Evolutionary conservation across 1,140 invertebrate species (phyloP).

Genomic region (Brachionus plicatilis): DNA sequence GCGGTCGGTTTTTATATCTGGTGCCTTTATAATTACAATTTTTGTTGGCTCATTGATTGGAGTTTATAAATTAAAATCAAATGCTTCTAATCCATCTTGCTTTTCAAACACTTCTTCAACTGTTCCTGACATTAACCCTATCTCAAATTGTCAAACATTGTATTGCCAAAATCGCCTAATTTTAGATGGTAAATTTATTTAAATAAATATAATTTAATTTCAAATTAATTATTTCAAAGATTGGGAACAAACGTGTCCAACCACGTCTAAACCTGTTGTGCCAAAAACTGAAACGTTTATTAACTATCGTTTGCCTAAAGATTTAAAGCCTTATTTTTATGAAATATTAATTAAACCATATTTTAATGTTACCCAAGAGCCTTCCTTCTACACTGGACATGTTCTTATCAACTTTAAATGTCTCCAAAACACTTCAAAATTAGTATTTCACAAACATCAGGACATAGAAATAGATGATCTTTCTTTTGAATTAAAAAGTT

Average conservation of each 20-base stretch:
- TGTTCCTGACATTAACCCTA: neutral
- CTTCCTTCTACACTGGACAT: neutral
- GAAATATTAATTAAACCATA: conserved; percentile 57
- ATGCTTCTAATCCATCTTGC: neutral
- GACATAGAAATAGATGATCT: neutral
- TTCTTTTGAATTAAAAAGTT: conserved; percentile 16
- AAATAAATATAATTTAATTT: neutral
- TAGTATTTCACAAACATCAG: neutral
- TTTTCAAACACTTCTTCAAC: neutral
- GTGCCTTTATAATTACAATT: neutral
- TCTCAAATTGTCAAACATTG: neutral
- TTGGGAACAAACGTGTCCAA: neutral
- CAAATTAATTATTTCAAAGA: neutral
- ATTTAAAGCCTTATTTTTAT: conserved; percentile 68
- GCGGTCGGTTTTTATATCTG: neutral
- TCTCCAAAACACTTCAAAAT: conserved; percentile 24
- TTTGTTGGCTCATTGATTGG: neutral
- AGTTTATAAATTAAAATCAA: neutral
- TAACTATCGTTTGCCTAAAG: conserved; percentile 61
- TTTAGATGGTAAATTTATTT: neutral
- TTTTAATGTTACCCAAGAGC: conserved; percentile 14
- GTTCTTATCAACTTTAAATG: conserved; percentile 12
- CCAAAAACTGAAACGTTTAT: neutral
- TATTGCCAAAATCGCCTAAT: neutral
- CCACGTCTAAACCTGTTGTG: neutral